Evolutionary conservation across 2,888 invertebrate species (phyloP).

Genomic region (Molorchus minor): DNA sequence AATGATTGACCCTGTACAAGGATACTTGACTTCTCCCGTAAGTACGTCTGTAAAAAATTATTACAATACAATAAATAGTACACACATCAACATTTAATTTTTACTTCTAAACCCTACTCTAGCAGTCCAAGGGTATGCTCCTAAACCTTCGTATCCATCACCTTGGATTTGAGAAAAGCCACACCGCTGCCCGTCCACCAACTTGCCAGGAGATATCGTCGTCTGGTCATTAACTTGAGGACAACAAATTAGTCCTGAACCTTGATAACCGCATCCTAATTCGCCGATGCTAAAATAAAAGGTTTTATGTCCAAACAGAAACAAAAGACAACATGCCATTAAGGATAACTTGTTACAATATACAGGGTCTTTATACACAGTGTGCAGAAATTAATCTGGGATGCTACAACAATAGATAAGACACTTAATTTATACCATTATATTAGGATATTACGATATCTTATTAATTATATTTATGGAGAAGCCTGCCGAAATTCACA

Average conservation of each 20-base stretch:
- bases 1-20: conserved; percentile 80
- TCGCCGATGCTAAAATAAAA: conserved; percentile 63
- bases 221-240: conserved; percentile 63
- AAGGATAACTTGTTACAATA: too few relatives aligned
- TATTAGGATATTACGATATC: too few relatives aligned
- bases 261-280: conserved; percentile 68
- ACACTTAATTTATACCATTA: too few relatives aligned
- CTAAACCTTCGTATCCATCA: conserved; percentile 72
- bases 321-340: too few relatives aligned
- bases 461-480: too few relatives aligned
- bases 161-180: conserved; percentile 74
- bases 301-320: too few relatives aligned
- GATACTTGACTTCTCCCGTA: conserved; percentile 75
- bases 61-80: not conserved
- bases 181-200: conserved; percentile 65
- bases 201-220: conserved; percentile 43
- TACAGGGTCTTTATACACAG: too few relatives aligned
- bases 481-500: too few relatives aligned
- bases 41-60: conserved; percentile 68
- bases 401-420: too few relatives aligned
- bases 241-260: conserved; percentile 70
- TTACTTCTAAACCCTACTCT: conserved; percentile 80
- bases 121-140: conserved; percentile 80
- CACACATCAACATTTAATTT: conserved; percentile 45
- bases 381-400: too few relatives aligned